Conservation (phyloP, 2,888 invertebrate species). For the Oxytorus armatus region DNA sequence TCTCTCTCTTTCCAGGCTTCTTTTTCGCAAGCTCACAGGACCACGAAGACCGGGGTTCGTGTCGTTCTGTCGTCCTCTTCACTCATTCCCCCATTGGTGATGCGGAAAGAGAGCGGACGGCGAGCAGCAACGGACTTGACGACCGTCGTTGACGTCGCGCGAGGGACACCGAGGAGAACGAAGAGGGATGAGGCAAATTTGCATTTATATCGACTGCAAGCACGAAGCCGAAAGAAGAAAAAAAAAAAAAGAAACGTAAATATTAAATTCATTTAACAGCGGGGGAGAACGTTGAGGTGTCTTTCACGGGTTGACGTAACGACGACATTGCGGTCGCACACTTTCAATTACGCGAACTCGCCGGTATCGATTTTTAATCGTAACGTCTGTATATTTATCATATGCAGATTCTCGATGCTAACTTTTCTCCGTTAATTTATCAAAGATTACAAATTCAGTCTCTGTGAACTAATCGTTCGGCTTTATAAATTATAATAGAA, state of each 20-base stretch:
- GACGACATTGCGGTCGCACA: conserved; percentile 29
- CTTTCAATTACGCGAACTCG: conserved; percentile 35
- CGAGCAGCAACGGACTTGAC: conserved; percentile 30
- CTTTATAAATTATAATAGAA: too few species aligned
- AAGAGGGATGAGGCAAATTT: conserved; percentile 70
- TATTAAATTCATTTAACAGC: conserved; percentile 77
- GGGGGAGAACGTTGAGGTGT: conserved; percentile 21
- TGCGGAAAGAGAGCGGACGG: conserved; percentile 50
- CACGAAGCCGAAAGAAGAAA: conserved; percentile 35
- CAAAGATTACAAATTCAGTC: too few species aligned
- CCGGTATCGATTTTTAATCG: conserved; percentile 35
- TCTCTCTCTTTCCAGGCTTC: conserved; percentile 34
- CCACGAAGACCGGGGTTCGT: conserved; percentile 51
- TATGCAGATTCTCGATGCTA: not conserved
- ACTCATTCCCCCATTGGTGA: conserved; percentile 56
- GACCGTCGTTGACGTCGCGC: conserved; percentile 61
- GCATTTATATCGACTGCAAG: conserved; percentile 80
- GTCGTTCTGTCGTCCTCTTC: conserved; percentile 65
- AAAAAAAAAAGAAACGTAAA: conserved; percentile 70
- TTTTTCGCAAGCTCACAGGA: conserved; percentile 58
- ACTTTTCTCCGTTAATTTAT: not conserved
- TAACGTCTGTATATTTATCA: not conserved
- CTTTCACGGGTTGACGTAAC: conserved; percentile 46
- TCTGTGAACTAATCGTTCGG: too few species aligned
- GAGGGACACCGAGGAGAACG: conserved; percentile 16